These are phyloP conservation scores for Drosophila ficusphila DNA, from an alignment of 1,140 invertebrate genomes.

Conservation along the genomic window DNA sequence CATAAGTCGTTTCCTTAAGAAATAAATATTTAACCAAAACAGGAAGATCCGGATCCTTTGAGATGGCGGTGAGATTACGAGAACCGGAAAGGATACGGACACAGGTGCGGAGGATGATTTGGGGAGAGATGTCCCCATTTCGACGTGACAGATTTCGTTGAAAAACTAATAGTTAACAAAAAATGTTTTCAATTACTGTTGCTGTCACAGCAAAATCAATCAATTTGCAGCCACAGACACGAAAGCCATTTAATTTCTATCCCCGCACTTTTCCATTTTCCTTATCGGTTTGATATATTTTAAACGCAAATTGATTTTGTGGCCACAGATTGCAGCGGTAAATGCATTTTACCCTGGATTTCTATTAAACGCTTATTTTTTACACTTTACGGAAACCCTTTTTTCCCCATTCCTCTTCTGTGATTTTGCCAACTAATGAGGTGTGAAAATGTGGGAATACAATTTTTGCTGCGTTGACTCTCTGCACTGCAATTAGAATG, in stretches of 20 bases:
- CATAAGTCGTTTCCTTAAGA: background rate
- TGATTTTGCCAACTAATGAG: constrained; percentile 64
- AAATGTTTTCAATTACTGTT: constrained; percentile 80
- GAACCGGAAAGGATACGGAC: constrained; percentile 69
- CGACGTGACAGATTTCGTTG: constrained; percentile 19
- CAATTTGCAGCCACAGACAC: constrained; percentile 70
- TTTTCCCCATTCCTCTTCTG: constrained; percentile 1
- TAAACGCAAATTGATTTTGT: constrained; percentile 77
- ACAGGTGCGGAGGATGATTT: constrained; percentile 44
- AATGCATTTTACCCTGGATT: constrained; percentile 63
- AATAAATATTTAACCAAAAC: constrained; percentile 2
- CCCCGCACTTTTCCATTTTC: constrained; percentile 5
- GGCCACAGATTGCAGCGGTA: constrained; percentile 76
- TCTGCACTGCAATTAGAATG: constrained; percentile 65
- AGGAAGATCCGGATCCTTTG: constrained; percentile 22
- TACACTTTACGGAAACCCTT: constrained; percentile 8
- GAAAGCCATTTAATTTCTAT: constrained; percentile 72
- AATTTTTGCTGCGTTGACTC: constrained; percentile 62
- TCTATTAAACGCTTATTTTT: constrained; percentile 27
- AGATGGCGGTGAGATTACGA: constrained; percentile 41
- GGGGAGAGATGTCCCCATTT: background rate
- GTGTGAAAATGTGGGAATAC: constrained; percentile 61
- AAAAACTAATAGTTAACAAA: constrained; percentile 71
- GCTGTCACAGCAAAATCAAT: constrained; percentile 82
- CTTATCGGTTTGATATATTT: constrained; percentile 49